Evolutionary conservation across 2,113 vertebrate species (phyloP), one percentile per base, ranked within the genome.

Genomic region (Aplodontia rufa): DNA sequence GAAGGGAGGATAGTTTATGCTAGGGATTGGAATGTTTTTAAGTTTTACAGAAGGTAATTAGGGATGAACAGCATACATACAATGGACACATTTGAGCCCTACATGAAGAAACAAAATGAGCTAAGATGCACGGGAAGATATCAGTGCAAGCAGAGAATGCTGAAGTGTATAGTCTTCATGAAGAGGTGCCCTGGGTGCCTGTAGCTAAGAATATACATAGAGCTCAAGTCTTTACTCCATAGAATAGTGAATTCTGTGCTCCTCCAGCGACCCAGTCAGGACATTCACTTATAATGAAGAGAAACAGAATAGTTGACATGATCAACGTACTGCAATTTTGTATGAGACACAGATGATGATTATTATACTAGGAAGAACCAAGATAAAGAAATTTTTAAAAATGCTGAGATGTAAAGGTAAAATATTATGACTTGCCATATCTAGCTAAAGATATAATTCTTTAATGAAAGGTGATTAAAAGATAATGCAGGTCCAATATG

Each of bases 381-480:
- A 87, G 28, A 80, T 75, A 69, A 74, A 88, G 7, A 40, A 40
- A 86, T 42, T n/a, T n/a, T n/a, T 53, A 90, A 91, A 62, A 20
- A 51, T 75, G 28, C n/a, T 60, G n/a, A 51, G 22, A 45, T 12
- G 47, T 58, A 20, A 74, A 81, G 58, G 1, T 91, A 93, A 78
- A 95, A 78, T 89, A 68, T 42, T 68, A 24, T 47, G 10, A 10
- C 45, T 53, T 93, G 47, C 22, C 37, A 68, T 93, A 55, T 20
- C 6, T 83, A 83, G 26, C 14, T 87, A 62, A 91, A 19, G 22
- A 53, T 55, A 20, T 35, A 76, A 66, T 95, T 69, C 64, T n/a
- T 81, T 84, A 42, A 19, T 92, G 37, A 93, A 10, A 88, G 32
- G 62, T 82, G 9, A 87, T 87, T 93, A 75, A 68, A 94, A 91